phyloP scores from a whole-genome alignment of 2,113 vertebrate species.

The Barbus barbus region DNA sequence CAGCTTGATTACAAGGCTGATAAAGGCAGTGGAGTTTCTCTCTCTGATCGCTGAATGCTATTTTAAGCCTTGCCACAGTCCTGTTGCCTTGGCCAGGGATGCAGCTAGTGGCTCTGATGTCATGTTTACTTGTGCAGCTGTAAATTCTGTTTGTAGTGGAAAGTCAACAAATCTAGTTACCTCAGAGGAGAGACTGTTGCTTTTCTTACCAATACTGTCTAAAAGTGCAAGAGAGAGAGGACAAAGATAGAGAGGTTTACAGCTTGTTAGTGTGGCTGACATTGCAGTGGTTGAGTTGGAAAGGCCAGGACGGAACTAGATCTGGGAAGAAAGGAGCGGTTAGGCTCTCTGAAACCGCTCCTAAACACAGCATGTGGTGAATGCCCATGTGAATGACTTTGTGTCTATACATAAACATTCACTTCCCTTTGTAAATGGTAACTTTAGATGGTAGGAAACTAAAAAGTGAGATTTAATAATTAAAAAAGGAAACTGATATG shows the following conservation, averaged over 20 bases:
- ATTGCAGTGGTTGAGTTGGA: conserved; percentile 25
- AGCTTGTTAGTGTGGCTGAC: conserved; percentile 21
- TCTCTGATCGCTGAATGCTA: conserved; percentile 44
- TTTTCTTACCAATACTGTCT: background rate
- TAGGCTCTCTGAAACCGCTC: conserved; percentile 54
- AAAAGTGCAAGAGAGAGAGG: conserved; percentile 15
- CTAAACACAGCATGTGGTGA: conserved; percentile 46
- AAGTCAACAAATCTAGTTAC: conserved; percentile 8
- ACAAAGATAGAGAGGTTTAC: conserved; percentile 31
- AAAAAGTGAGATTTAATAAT: background rate
- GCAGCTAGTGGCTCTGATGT: conserved; percentile 20
- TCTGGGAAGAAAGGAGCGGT: conserved; percentile 67
- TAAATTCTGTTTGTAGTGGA: conserved; percentile 21
- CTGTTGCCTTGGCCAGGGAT: conserved; percentile 23
- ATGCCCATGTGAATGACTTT: conserved; percentile 37
- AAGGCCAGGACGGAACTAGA: conserved; percentile 57
- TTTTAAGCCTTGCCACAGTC: conserved; percentile 45
- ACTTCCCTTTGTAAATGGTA: conserved; percentile 35
- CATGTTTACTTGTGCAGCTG: conserved; percentile 23
- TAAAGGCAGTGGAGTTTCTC: conserved; percentile 32
- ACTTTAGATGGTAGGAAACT: conserved; percentile 21
- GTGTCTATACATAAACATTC: conserved; percentile 45
- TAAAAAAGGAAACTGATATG: background rate
- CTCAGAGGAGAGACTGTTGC: background rate
- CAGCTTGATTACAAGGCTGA: conserved; percentile 46